Conservation (phyloP, 2,888 invertebrate genomes). For the Amphipoea lucens region DNA sequence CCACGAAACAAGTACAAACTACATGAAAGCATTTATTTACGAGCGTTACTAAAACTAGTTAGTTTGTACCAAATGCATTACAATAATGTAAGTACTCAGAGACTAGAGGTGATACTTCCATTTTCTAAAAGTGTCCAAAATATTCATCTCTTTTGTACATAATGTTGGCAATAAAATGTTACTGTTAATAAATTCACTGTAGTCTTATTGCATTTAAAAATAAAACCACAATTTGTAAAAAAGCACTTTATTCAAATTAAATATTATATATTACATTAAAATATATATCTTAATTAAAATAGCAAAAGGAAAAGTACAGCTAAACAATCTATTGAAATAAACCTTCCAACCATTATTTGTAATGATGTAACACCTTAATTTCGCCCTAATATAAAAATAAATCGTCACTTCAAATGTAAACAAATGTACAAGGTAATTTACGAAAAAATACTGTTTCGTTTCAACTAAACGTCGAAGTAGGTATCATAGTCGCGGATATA, state of each 20-base stretch:
- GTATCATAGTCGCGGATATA: conserved; percentile 84
- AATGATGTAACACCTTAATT: conserved; percentile 84
- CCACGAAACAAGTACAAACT: conserved; percentile 81
- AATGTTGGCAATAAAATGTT: conserved; percentile 83
- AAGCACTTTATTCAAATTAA: conserved; percentile 91
- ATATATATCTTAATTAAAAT: conserved; percentile 89
- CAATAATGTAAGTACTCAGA: conserved; percentile 70
- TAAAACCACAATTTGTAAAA: conserved; percentile 78
- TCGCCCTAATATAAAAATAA: conserved; percentile 81
- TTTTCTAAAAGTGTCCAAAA: conserved; percentile 68
- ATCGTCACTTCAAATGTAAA: conserved; percentile 79
- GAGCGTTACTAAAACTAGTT: conserved; percentile 69
- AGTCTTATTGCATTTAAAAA: conserved; percentile 53
- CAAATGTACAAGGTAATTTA: conserved; percentile 83
- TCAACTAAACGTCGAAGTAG: conserved; percentile 76
- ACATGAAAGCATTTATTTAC: conserved; percentile 81
- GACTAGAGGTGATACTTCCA: conserved; percentile 71
- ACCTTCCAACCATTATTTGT: conserved; percentile 85
- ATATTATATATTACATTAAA: conserved; percentile 90
- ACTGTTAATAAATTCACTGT: conserved; percentile 43
- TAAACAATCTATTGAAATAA: conserved; percentile 88
- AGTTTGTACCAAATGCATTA: conserved; percentile 74
- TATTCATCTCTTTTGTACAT: conserved; percentile 77
- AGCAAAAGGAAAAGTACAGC: conserved; percentile 88
- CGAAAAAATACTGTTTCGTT: conserved; percentile 85